Evolutionary conservation across 2,113 vertebrate species (phyloP).

Genomic region (Phylloscopus whistleri): DNA sequence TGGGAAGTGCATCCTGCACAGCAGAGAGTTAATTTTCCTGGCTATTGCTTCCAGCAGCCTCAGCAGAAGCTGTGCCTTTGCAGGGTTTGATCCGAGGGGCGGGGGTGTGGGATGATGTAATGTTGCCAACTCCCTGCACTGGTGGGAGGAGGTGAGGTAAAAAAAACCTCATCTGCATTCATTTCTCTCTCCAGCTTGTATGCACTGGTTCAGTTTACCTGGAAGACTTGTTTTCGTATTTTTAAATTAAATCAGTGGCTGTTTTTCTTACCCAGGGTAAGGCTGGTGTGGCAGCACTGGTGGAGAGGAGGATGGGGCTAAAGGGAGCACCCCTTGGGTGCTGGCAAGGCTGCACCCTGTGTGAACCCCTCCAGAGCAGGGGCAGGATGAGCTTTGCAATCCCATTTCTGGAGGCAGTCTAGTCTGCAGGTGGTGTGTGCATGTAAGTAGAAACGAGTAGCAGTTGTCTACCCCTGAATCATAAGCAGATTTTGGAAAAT

Average conservation of each 20-base stretch:
- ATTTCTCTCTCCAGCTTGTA: background rate
- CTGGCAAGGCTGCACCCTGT: background rate
- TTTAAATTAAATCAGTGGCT: background rate
- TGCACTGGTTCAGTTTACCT: background rate
- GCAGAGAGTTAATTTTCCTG: constrained; percentile 16
- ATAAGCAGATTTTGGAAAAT: background rate
- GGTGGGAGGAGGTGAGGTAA: constrained; percentile 30
- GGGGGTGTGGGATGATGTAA: constrained; percentile 21
- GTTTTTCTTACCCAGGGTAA: background rate
- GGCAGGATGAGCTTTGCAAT: background rate
- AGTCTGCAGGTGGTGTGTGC: background rate
- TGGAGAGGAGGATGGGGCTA: background rate
- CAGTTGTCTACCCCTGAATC: background rate
- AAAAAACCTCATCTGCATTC: constrained; percentile 32
- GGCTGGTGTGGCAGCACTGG: background rate
- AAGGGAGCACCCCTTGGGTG: rapidly evolving
- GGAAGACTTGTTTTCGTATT: background rate
- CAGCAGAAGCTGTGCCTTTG: constrained; percentile 20
- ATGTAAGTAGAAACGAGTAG: background rate
- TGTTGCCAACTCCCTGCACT: background rate
- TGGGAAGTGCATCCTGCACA: background rate
- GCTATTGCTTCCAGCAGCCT: background rate
- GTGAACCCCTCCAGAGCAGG: background rate
- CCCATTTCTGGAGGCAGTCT: background rate
- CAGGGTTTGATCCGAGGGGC: background rate